Base-by-base conservation (phyloP, 2,113 vertebrate species). In the Stigmatopora nigra region DNA sequence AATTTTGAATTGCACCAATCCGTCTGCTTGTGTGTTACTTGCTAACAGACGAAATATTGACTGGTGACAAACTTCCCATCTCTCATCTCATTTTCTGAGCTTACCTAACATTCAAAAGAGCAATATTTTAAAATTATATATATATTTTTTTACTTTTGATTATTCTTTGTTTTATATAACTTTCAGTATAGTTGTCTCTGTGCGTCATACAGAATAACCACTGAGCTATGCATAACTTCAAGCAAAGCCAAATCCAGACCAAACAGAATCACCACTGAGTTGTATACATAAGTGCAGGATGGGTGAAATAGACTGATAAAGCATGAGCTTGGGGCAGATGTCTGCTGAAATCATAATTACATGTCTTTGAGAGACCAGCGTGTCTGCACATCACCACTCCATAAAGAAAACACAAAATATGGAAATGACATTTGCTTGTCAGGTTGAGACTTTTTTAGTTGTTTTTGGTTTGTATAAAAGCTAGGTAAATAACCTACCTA, bases 281-380 rank as follows among this genome's bases (percentile, higher is more conserved):
- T 59, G 5, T 20, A 22, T n/a, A 22, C 19, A 63, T 41, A 41
- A 10, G 38, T 41, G 25, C 25, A 31, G 25, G 25, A 31, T 31
- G 25, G 25, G 25, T 31, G 49, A 31, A 59, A 38, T 17, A 53
- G 56, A 59, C n/a, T 67, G 64, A 69, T 62, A 52, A n/a, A 4
- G 25, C 44, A 20, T 17, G 44, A 47, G 22, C 7, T 4, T 58
- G 41, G 64, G 56, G 16, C 67, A 36, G 48, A 47, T 47, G 46
- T 57, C 38, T 48, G 52, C 61, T 56, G 46, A 45, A 70, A 72
- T 70, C 68, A 14, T 47, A 44, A 49, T 64, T 65, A 60, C 63
- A 63, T 49, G 20, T 56, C 41, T 67, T 55, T 76, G 67, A 75
- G 69, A 67, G 78, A 75, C 66, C 68, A 70, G 61, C 11, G 56